Evolutionary conservation across 2,113 vertebrate species (phyloP), one percentile per base, ranked within the genome.

Genomic region (Piaya cayana): DNA sequence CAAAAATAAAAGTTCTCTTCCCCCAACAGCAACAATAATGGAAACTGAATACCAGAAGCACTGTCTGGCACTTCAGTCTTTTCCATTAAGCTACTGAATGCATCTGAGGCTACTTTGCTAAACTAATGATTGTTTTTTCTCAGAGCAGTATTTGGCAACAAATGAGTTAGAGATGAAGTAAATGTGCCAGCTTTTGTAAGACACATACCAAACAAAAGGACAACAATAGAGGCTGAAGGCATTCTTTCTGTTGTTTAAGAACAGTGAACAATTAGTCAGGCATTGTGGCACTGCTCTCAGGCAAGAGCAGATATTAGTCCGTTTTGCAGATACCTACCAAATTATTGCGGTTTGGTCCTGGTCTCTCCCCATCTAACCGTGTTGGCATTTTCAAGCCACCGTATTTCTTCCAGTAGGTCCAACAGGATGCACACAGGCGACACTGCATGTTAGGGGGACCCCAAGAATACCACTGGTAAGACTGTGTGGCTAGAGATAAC

Each of bases 391-490:
- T 99, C 98, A 99, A 98, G 65, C 99, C 99, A 85, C 99, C 99
- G n/a, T 99, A 99, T 96, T 99, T 99, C 98, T 99, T 99, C 99
- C 99, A 99, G 98, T 99, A 99, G 12, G 99, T 99, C 99, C 99
- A 99, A 97, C 99, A 99, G 96, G 99, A 98, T 62, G 99, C 99
- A 90, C 99, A 99, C 86, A 99, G 98, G 68, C 99, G 98, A 98
- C 99, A 99, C 98, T 99, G 99, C 99, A 99, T 99, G 98, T 99
- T 99, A 95, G 99, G 99, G 87, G 99, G 99, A 90, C 99, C 99
- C 99, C 99, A 99, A 91, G 99, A 99, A 98, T 99, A 99, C 99
- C 99, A 99, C 98, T 99, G 99, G 98, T 99, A 99, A 90, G 99
- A 99, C 97, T 98, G 99, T 96, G 98, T 98, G 96, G 99, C 99